phyloP scores from a whole-genome alignment of 2,797 vertebrate genomes.

The Neostethus bicornis region DNA sequence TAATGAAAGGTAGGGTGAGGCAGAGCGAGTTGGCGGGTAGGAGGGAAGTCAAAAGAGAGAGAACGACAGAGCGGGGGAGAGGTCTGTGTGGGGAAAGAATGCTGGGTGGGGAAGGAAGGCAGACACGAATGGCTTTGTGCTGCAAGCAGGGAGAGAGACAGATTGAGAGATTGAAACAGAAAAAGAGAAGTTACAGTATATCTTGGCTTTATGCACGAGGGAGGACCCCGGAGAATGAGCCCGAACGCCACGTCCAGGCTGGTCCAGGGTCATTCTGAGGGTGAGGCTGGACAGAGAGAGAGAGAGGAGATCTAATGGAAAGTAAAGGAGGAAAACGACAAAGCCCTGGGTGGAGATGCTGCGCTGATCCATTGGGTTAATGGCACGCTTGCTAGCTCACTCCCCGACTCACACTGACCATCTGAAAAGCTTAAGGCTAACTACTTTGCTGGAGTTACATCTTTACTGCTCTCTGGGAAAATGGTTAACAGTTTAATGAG shows the following conservation, averaged over 20 bases:
- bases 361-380: conserved; percentile 38
- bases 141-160: conserved; percentile 81
- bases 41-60: conserved; percentile 73
- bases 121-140: conserved; percentile 84
- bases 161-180: conserved; percentile 62
- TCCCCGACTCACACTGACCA: conserved; percentile 39
- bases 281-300: conserved; percentile 46
- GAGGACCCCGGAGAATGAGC: conserved; percentile 56
- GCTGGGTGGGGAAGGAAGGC: conserved; percentile 89
- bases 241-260: conserved; percentile 44
- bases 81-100: conserved; percentile 87
- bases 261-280: conserved; percentile 48
- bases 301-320: conserved; percentile 61
- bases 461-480: conserved; percentile 38
- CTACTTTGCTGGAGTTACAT: conserved; percentile 17
- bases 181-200: conserved; percentile 60
- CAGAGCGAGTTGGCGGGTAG: conserved; percentile 68
- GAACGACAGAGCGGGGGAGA: conserved; percentile 70
- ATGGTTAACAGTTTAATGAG: conserved; percentile 29
- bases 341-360: conserved; percentile 54
- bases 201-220: conserved; percentile 57
- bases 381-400: conserved; percentile 41
- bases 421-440: conserved; percentile 29
- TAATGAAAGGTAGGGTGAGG: conserved; percentile 79
- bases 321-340: conserved; percentile 58